A percentile compares a stretch with the other conserved stretches of the same genome.
These are phyloP conservation scores for Anastrepha ludens DNA, from an alignment of 1,140 invertebrate species.

Conservation along the genomic window DNA sequence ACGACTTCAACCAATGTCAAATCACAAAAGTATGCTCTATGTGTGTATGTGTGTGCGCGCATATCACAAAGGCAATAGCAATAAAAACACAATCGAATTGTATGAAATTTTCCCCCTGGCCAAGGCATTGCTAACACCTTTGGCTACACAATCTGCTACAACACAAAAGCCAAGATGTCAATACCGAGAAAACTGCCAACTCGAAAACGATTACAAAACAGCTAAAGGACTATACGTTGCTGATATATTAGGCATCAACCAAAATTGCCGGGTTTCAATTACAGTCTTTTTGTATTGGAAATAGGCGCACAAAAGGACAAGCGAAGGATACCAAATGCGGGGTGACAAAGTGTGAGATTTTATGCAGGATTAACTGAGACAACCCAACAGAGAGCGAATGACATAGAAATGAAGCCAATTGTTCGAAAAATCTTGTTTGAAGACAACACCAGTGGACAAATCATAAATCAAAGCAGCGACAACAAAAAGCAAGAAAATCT, in stretches of 20 bases:
- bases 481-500: constrained; percentile 21
- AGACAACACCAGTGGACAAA: constrained; percentile 19
- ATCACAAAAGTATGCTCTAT: not conserved
- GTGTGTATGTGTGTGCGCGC: no score
- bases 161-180: not conserved
- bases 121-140: constrained; percentile 5
- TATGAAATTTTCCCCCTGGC: constrained; percentile 44
- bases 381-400: no score
- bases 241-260: constrained; percentile 45
- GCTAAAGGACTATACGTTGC: constrained; percentile 22
- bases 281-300: not conserved
- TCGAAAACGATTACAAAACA: constrained; percentile 37
- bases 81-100: not conserved
- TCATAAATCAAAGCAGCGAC: constrained; percentile 48
- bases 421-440: constrained; percentile 16
- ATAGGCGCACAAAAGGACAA: constrained; percentile 30
- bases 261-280: constrained; percentile 27
- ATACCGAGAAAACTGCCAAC: not conserved
- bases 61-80: not conserved
- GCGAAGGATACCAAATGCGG: constrained; percentile 21
- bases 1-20: constrained; percentile 1
- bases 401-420: not conserved
- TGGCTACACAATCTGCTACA: not conserved
- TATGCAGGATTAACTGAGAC: not conserved
- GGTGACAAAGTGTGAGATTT: constrained; percentile 27